Evolutionary conservation across 1,140 invertebrate genomes (phyloP), one percentile per base, ranked within the genome.

Genomic region (Gerris buenoi): DNA sequence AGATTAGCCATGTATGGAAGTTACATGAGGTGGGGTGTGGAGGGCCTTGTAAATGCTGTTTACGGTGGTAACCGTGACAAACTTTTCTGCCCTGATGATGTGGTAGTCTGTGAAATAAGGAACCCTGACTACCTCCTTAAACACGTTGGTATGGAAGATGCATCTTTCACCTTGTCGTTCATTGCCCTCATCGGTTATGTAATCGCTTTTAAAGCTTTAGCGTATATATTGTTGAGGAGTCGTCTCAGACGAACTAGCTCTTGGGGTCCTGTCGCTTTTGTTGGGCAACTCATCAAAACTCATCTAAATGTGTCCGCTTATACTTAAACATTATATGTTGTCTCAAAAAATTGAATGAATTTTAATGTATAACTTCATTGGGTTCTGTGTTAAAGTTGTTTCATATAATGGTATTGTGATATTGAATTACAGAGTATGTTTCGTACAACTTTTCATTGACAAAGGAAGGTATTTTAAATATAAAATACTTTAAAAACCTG

Each of bases 1-100:
- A 78, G 83, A 66, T 77, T 91, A 71, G 78, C 89, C 0, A 89
- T 93, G 79, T 86, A 90, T 70, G 79, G 87, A n/a, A 93, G 91
- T 69, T 95, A 89, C 74, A 81, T 95, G 63, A 82, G 91, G 56
- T 88, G 88, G 72, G 83, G 83, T 2, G 81, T 95, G 33, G 90
- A 95, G 75, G 89, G 87, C 1, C 79, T 92, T 0, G 81, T 91
- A 0, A 81, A 85, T 1, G 82, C 90, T 0, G 84, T 93, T 13
- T 94, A 92, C 72, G 88, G 90, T 0, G 83, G 84, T 56, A 82
- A 87, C 59, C 79, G 93, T 29, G 76, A 76, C 2, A 83, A 85
- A 67, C 76, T 90, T 5, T 73, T 79, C 18, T 91, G 89, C 77
- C 86, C 87, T 0, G 75, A 79, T 0, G 73, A 78, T 0, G 84